These are phyloP conservation scores for Syritta pipiens DNA, from an alignment of 2,888 invertebrate genomes.

Conservation along the genomic window DNA sequence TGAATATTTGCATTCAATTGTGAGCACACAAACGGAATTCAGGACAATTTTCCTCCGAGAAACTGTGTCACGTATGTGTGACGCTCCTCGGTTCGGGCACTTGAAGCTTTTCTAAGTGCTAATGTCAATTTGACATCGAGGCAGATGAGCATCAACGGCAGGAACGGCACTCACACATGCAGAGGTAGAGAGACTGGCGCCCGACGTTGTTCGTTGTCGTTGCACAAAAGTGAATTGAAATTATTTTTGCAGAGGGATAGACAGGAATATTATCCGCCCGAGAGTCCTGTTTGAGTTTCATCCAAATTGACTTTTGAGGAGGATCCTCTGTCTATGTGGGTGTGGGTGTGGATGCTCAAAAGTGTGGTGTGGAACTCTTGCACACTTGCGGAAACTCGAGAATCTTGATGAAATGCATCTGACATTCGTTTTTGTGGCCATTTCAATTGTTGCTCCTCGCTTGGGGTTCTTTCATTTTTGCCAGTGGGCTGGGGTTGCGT, in stretches of 20 bases:
- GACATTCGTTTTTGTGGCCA: conserved; percentile 5
- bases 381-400: neutral
- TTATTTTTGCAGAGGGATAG: conserved; percentile 8
- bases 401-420: conserved; percentile 25
- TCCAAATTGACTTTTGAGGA: conserved; percentile 31
- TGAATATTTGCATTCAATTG: conserved; percentile 60
- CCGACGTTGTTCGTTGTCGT: too few species aligned
- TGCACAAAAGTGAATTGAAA: conserved; percentile 51
- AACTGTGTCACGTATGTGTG: conserved; percentile 44
- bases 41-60: conserved; percentile 32
- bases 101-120: conserved; percentile 43
- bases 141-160: conserved; percentile 30
- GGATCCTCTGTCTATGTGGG: neutral
- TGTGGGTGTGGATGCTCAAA: neutral
- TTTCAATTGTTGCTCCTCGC: conserved; percentile 28
- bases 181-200: too few species aligned
- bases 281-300: conserved; percentile 25
- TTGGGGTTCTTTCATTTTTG: too few species aligned
- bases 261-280: conserved; percentile 31
- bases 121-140: conserved; percentile 49
- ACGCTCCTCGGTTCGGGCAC: neutral
- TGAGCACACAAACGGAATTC: conserved; percentile 40
- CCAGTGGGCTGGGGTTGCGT: too few species aligned
- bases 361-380: conserved; percentile 7
- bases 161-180: too few species aligned